Conservation (phyloP, 2,113 vertebrate genomes). For the Perca flavescens region DNA sequence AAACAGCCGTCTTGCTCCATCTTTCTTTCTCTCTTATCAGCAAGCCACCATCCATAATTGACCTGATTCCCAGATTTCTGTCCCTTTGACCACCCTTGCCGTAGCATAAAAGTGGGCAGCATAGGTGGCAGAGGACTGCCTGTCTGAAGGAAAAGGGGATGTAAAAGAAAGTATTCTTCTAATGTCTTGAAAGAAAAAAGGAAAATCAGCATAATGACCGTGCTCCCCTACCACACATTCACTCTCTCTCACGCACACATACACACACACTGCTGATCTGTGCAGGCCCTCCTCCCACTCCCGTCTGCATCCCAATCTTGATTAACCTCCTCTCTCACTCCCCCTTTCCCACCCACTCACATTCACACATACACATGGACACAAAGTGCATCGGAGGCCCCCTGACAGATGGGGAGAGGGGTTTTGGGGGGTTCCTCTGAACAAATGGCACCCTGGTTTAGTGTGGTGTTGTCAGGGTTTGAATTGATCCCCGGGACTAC, state of each 20-base stretch:
- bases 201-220: conserved; percentile 89
- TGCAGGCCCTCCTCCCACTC: conserved; percentile 72
- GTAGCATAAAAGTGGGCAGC: conserved; percentile 87
- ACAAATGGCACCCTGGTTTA: conserved; percentile 86
- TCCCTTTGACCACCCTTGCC: conserved; percentile 84
- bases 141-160: conserved; percentile 75
- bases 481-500: conserved; percentile 87
- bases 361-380: conserved; percentile 83
- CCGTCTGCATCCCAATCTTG: conserved; percentile 83
- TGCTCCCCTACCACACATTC: conserved; percentile 84
- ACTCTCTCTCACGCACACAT: conserved; percentile 58
- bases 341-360: conserved; percentile 84
- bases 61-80: conserved; percentile 87
- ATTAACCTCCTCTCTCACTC: conserved; percentile 84
- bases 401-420: conserved; percentile 90
- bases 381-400: conserved; percentile 84
- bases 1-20: conserved; percentile 77
- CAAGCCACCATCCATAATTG: conserved; percentile 88
- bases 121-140: conserved; percentile 84
- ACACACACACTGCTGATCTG: conserved; percentile 50
- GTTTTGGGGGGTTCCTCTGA: conserved; percentile 82
- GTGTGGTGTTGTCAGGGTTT: conserved; percentile 87
- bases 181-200: conserved; percentile 86
- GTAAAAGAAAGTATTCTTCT: conserved; percentile 84
- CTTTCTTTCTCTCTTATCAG: conserved; percentile 80